Conservation (phyloP, 1,140 invertebrate genomes). For the Dendrolimus punctatus region DNA sequence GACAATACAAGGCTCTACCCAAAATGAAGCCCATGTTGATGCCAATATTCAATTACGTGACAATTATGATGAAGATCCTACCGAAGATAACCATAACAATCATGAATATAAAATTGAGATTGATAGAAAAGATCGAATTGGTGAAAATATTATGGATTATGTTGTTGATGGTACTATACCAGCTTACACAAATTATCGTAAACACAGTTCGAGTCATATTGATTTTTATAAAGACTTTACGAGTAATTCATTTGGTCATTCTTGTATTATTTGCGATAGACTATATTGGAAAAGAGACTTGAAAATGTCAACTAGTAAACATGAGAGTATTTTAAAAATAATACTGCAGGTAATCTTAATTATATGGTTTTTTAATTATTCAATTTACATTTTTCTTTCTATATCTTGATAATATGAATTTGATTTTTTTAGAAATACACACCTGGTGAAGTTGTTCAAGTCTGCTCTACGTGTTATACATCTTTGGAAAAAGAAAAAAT, state of each 20-base stretch:
- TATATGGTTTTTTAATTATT: no score
- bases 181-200: slow-evolving; percentile 9
- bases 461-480: slow-evolving; percentile 16
- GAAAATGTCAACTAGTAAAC: slow-evolving; percentile 12
- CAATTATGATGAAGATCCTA: slow-evolving; percentile 11
- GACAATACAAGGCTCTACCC: slow-evolving; percentile 8
- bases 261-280: slow-evolving; percentile 17
- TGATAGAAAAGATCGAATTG: slow-evolving; percentile 10
- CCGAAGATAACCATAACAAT: slow-evolving; percentile 10
- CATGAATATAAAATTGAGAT: no score
- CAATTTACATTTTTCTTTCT: no score
- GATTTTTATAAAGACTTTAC: slow-evolving; percentile 14
- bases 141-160: slow-evolving; percentile 9
- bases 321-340: slow-evolving; percentile 13
- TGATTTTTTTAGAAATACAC: no score
- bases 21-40: slow-evolving; percentile 11
- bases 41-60: slow-evolving; percentile 11
- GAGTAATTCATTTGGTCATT: slow-evolving; percentile 17
- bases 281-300: slow-evolving; percentile 19
- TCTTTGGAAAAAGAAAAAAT: slow-evolving; percentile 17
- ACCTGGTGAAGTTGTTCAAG: slow-evolving; percentile 13
- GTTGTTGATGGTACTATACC: slow-evolving; percentile 4
- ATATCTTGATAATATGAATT: no score
- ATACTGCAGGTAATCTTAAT: slow-evolving; percentile 16
- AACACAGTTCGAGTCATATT: slow-evolving; percentile 11